phyloP scores from a whole-genome alignment of 2,113 vertebrate species.

The Thomomys bottae region DNA sequence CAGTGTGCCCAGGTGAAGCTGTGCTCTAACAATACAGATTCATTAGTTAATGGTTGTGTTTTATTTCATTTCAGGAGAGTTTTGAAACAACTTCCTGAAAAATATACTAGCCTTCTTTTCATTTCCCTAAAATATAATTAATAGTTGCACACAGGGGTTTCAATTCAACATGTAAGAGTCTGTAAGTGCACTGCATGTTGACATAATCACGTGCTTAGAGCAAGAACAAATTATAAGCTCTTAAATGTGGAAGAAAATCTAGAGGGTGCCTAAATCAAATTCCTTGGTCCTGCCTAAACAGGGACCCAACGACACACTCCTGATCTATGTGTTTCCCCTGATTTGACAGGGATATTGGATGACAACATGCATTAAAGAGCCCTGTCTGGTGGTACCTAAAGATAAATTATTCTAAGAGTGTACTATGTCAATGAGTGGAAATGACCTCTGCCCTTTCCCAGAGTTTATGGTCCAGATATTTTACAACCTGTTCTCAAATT shows the following conservation, averaged over 20 bases:
- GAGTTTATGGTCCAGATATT: background rate
- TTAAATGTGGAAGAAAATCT: background rate
- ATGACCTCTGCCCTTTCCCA: background rate
- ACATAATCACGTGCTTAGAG: background rate
- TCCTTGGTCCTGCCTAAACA: background rate
- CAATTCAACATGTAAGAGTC: too few relatives aligned
- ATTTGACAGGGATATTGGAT: background rate
- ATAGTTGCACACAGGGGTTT: too few relatives aligned
- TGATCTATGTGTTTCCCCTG: too few relatives aligned
- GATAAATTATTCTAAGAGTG: background rate
- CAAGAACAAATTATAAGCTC: background rate
- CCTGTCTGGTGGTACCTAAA: background rate
- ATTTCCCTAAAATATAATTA: too few relatives aligned
- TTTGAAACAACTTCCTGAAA: background rate
- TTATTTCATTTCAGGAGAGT: constrained; percentile 18
- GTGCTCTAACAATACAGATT: constrained; percentile 3
- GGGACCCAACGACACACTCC: too few relatives aligned
- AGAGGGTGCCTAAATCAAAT: background rate
- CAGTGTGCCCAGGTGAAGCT: background rate
- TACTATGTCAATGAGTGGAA: background rate
- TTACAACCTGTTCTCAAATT: background rate
- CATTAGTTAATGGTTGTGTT: constrained; percentile 18
- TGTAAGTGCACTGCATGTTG: too few relatives aligned
- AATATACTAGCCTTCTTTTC: background rate
- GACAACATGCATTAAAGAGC: background rate